Conservation (phyloP, 1,140 invertebrate genomes). For the Calephelis nemesis region DNA sequence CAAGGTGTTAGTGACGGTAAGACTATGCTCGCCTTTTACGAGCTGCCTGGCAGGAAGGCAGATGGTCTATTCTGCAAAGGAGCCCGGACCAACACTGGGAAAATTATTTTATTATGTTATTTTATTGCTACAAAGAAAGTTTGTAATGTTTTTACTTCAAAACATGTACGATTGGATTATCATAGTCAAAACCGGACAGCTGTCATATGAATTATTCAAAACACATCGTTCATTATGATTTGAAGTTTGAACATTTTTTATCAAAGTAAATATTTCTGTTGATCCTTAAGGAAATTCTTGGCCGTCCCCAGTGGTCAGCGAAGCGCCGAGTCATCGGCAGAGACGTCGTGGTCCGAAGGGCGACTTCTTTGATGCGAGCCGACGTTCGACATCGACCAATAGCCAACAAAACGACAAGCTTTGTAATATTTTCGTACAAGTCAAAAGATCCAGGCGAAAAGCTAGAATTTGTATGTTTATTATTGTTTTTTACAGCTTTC, state of each 20-base stretch:
- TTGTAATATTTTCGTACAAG: constrained; percentile 32
- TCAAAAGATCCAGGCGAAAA: constrained; percentile 29
- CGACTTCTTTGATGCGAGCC: constrained; percentile 67
- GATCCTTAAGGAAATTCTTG: constrained; percentile 57
- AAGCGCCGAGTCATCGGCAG: constrained; percentile 68
- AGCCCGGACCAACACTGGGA: too few species aligned
- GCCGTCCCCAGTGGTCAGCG: constrained; percentile 40
- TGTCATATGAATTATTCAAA: constrained; percentile 11
- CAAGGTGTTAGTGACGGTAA: too few species aligned
- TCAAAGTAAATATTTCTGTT: constrained; percentile 19
- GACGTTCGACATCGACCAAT: constrained; percentile 70
- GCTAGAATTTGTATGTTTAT: not conserved
- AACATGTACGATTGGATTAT: constrained; percentile 10
- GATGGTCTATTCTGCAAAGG: too few species aligned
- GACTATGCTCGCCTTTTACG: too few species aligned
- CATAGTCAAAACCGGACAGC: constrained; percentile 7
- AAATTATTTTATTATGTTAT: too few species aligned
- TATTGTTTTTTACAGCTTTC: too few species aligned
- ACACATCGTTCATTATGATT: constrained; percentile 14
- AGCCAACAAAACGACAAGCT: constrained; percentile 70
- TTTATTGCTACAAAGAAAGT: too few species aligned
- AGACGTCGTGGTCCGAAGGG: constrained; percentile 49
- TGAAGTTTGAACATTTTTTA: constrained; percentile 15
- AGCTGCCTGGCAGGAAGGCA: too few species aligned
- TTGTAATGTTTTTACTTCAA: not conserved